Evolutionary conservation across 2,797 vertebrate genomes (phyloP), one percentile per base, ranked within the genome.

Genomic region (Hyperoplus lanceolatus): DNA sequence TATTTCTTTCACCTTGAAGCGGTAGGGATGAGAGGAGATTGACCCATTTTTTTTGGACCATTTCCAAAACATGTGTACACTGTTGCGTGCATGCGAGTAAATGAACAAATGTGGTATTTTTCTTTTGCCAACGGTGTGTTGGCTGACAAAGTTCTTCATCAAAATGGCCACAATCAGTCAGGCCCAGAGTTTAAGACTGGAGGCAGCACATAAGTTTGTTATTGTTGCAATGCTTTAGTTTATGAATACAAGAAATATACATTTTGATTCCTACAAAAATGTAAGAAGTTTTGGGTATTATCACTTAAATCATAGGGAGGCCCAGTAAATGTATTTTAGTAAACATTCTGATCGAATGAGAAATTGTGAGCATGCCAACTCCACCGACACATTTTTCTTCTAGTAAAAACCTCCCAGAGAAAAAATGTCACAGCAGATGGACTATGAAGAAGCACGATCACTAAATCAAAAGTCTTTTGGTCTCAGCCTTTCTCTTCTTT

Each of bases 401-500:
- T 15, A 61, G 18, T 21, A 43, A 14, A 29, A 29, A 29, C 29
- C 29, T 29, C 29, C 16, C n/a, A 11, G n/a, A 73, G 54, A 77
- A 21, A 67, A 61, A 48, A 59, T 59, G 18, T 86, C 70, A 66
- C 50, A 56, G 51, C 79, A 77, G 75, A 82, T 66, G 45, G 79
- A 63, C n/a, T 16, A 50, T 65, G 38, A 16, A 60, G 56, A 82
- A 39, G 10, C 49, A 57, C 5, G 15, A 62, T 53, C 21, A 67
- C 51, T 81, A 72, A 73, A 71, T 79, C 7, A 12, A 21, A 42
- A 75, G 48, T 74, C n/a, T 62, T 63, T 46, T 74, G 14, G 9
- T 49, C 21, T 51, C 38, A 36, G 41, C 38, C 8, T 58, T 41
- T 42, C 49, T 15, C 54, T 67, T 14, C 55, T 46, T 1, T 6